Evolutionary conservation across 2,113 vertebrate species (phyloP), one percentile per base, ranked within the genome.

Genomic region (Laterallus jamaicensis): DNA sequence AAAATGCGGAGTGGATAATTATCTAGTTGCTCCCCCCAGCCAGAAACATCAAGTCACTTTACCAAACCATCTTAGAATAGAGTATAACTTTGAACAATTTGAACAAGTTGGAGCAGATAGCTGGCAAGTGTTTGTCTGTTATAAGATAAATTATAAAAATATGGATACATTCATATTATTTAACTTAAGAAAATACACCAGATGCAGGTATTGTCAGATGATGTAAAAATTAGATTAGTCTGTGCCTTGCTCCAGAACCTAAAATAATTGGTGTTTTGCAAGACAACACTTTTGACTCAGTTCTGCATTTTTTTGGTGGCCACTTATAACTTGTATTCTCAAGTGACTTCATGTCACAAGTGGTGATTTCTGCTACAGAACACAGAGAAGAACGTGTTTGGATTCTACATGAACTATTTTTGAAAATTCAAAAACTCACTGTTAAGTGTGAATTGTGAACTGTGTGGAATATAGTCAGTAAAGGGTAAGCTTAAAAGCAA

Each of bases 391-490:
- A 63, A 82, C 16, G 25, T 0, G 1, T 3, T 31, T 75, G 28
- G 3, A 2, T 76, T 92, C 19, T 82, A 39, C 4, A 31, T 35
- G 39, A 3, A 3, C 4, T 49, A 32, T 42, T 71, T 9, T 13
- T 60, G 37, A 85, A 63, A 64, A 9, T 11, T 71, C 3, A 5
- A 5, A 66, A 52, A 62, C 62, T 76, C 24, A 16, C 17, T 64
- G 1, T 29, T n/a, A 11, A 2, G 3, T 7, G 2, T 22, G 0
- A 28, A 8, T 31, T 40, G 40, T 40, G 40, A 40, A 40, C 29
- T 60, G 2, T 49, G 12, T 52, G 15, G 9, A 78, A 69, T 47
- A 49, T 10, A 73, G 22, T 40, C 6, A 70, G 16, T 9, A 60
- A 86, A 62, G 7, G 9, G 47, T 32, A 49, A 70, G 12, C 6